Percentiles rank a stretch among this genome's conserved stretches.
phyloP scores from a whole-genome alignment of 1,140 invertebrate genomes.

The Leucophenga varia region DNA sequence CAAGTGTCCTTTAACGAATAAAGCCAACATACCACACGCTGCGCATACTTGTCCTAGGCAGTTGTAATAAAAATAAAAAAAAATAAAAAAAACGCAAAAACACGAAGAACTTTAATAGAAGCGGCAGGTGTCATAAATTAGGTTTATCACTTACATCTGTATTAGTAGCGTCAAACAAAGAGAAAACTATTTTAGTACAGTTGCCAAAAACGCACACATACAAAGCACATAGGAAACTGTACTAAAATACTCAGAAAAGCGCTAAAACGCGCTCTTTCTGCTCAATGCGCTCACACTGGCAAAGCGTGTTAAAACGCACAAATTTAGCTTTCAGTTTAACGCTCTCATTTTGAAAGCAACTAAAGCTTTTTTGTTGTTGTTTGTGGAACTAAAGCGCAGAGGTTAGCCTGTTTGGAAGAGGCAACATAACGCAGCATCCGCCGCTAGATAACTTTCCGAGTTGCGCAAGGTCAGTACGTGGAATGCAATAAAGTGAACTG shows the following conservation, averaged over 20 bases:
- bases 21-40: too few species aligned
- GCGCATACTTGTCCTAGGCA: too few species aligned
- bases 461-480: constrained; percentile 48
- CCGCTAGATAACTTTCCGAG: too few species aligned
- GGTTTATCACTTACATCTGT: constrained; percentile 36
- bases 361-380: constrained; percentile 42
- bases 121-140: constrained; percentile 31
- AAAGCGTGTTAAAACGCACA: too few species aligned
- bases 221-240: neutral
- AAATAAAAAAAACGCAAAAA: too few species aligned
- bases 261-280: too few species aligned
- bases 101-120: too few species aligned
- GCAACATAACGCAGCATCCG: too few species aligned
- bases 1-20: too few species aligned
- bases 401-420: constrained; percentile 25
- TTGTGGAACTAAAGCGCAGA: constrained; percentile 43
- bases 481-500: constrained; percentile 1
- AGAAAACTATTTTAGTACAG: constrained; percentile 18
- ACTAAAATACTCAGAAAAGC: constrained; percentile 7
- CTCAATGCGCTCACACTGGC: too few species aligned
- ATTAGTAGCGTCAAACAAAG: constrained; percentile 1
- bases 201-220: neutral
- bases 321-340: constrained; percentile 4
- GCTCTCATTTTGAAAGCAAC: constrained; percentile 18
- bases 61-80: too few species aligned